Conservation (phyloP, 2,113 vertebrate species). For the Planiliza haematocheilus region DNA sequence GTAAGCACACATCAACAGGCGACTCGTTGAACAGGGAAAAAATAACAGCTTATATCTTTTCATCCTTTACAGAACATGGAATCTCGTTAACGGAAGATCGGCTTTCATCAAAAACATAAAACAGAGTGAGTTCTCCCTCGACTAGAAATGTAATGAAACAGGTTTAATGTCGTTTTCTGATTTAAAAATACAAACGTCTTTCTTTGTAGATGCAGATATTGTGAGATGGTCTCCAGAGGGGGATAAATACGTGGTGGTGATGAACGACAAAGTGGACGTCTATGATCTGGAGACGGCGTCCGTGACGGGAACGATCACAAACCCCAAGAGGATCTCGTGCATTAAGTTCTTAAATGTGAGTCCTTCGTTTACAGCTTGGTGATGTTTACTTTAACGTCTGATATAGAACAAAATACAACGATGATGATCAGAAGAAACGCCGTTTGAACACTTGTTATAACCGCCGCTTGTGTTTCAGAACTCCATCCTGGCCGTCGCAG, state of each 20-base stretch:
- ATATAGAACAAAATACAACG: too few relatives aligned
- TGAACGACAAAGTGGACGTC: slow-evolving; percentile 86
- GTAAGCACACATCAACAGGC: too few relatives aligned
- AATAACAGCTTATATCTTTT: not conserved
- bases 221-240: slow-evolving; percentile 94
- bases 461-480: slow-evolving; percentile 81
- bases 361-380: not conserved
- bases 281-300: slow-evolving; percentile 91
- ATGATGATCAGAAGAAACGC: too few relatives aligned
- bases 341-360: slow-evolving; percentile 92
- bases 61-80: slow-evolving; percentile 90
- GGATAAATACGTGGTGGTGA: slow-evolving; percentile 87
- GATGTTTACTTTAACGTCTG: too few relatives aligned
- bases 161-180: too few relatives aligned
- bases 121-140: slow-evolving; percentile 86
- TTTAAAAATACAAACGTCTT: too few relatives aligned
- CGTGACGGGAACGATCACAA: slow-evolving; percentile 84
- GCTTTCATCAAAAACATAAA: slow-evolving; percentile 98
- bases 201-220: slow-evolving; percentile 88
- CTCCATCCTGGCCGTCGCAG: slow-evolving; percentile 88
- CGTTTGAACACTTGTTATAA: not conserved
- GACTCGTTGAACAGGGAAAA: rapidly evolving
- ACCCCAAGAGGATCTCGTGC: slow-evolving; percentile 90
- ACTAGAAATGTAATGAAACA: not conserved
- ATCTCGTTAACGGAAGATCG: slow-evolving; percentile 93